A percentile compares a stretch with the other conserved stretches of the same genome.
These are phyloP conservation scores for Squalus acanthias DNA, from an alignment of 2,797 vertebrate species.

Conservation along the genomic window DNA sequence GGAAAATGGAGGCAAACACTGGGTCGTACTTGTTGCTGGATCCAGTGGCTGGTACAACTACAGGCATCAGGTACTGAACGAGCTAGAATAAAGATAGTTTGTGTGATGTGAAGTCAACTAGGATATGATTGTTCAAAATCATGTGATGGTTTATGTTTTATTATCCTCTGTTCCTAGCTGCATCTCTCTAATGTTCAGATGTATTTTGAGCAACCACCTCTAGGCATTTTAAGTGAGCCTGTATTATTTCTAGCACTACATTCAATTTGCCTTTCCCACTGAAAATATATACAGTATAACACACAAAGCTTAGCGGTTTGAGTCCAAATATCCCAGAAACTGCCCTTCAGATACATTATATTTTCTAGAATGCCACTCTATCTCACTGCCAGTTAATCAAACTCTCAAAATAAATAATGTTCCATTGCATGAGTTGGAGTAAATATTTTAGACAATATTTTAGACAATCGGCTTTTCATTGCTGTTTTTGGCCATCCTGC, in stretches of 20 bases:
- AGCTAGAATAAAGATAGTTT: background rate
- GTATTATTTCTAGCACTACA: background rate
- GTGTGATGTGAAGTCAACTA: background rate
- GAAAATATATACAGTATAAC: background rate
- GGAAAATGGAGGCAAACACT: slow-evolving; percentile 74
- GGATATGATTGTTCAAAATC: background rate
- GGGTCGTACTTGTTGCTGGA: slow-evolving; percentile 89
- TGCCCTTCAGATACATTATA: too few species aligned
- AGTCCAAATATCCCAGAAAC: background rate
- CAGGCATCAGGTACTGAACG: slow-evolving; percentile 81
- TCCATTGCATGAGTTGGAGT: background rate
- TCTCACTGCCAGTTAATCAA: background rate
- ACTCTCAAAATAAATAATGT: background rate
- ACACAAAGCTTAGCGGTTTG: background rate
- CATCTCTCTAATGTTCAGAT: background rate
- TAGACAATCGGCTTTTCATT: background rate
- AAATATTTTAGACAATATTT: background rate
- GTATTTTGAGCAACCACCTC: background rate
- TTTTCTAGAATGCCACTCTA: too few species aligned
- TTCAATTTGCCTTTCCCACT: background rate
- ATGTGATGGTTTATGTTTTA: background rate
- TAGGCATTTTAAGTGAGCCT: background rate
- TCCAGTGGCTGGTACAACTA: slow-evolving; percentile 94
- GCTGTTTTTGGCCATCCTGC: background rate
- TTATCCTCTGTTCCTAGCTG: background rate